Evolutionary conservation across 64 coral and sea anemone species (phyloP), one percentile per base, ranked within the genome.

Genomic region (Acropora yongei): DNA sequence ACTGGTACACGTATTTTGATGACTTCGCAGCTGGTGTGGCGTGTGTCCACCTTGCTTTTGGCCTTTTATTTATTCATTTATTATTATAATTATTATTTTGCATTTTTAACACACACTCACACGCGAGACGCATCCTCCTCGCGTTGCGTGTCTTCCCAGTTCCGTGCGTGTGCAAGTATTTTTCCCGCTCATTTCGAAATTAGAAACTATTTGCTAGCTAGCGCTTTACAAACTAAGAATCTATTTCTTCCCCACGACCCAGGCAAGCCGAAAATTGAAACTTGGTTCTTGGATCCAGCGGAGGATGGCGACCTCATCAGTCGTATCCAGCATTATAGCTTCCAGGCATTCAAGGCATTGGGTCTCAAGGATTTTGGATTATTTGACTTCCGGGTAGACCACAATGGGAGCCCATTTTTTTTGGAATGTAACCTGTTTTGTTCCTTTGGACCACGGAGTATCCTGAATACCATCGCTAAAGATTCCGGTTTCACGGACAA

Each of bases 381-480:
- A 20, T 89, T 89, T 47, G 87, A 89, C 12, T 78, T 79, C 11
- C 75, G 87, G 9, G 53, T 89, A 89, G 87, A 89, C 61, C 42
- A 44, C 17, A 7, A 79, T 11, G 87, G 87, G 46, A 79, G 48
- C 10, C 86, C 86, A 17, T 88, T 74, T 39, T 41, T 88, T 44
- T 41, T 88, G 10, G 87, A 89, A 78, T 63, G 57, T 47, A 89
- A 89, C 39, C 40, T 89, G 41, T 89, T 78, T 44, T 89, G 87
- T 78, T 76, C 74, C 50, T 89, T 79, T 65, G 76, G 75, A 48
- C 8, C 43, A 78, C 43, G 18, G 30, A 78, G 87, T 68, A 2
- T 66, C 14, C 1, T 89, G 3, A 47, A 20, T 41, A 5, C 10
- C 13, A 47, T 89, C 13, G 87, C 75, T 11, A 78, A 89, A n/a